These are phyloP conservation scores for Lapara coniferarum DNA, from an alignment of 2,888 invertebrate species.

Conservation along the genomic window DNA sequence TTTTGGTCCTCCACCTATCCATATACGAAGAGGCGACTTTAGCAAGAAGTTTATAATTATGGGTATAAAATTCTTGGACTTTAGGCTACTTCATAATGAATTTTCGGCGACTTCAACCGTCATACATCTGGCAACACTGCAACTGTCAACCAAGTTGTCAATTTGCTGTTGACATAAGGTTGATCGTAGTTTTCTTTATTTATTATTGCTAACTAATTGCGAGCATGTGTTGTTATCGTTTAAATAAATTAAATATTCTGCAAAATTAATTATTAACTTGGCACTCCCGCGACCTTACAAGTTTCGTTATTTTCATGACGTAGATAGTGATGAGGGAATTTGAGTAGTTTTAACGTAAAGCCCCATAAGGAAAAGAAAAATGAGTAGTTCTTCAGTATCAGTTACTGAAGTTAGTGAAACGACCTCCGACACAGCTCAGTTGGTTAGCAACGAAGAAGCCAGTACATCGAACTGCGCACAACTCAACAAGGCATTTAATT, in stretches of 20 bases:
- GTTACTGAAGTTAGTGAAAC: slow-evolving; percentile 58
- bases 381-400: slow-evolving; percentile 58
- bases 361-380: slow-evolving; percentile 45
- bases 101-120: too few relatives aligned
- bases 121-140: too few relatives aligned
- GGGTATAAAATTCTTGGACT: too few relatives aligned
- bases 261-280: neutral
- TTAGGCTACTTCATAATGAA: too few relatives aligned
- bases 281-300: neutral
- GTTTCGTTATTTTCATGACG: neutral
- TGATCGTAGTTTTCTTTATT: neutral
- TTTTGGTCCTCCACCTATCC: too few relatives aligned
- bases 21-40: too few relatives aligned
- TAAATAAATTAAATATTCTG: neutral
- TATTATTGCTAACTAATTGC: slow-evolving; percentile 1
- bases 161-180: neutral
- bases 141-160: neutral
- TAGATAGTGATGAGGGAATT: neutral
- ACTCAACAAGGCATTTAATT: slow-evolving; percentile 58
- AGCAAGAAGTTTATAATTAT: too few relatives aligned
- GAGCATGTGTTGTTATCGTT: neutral
- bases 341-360: neutral
- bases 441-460: slow-evolving; percentile 68
- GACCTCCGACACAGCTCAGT: slow-evolving; percentile 70
- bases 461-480: slow-evolving; percentile 67